Conservation (phyloP, 1,140 invertebrate genomes). For the Sesamia nonagrioides region DNA sequence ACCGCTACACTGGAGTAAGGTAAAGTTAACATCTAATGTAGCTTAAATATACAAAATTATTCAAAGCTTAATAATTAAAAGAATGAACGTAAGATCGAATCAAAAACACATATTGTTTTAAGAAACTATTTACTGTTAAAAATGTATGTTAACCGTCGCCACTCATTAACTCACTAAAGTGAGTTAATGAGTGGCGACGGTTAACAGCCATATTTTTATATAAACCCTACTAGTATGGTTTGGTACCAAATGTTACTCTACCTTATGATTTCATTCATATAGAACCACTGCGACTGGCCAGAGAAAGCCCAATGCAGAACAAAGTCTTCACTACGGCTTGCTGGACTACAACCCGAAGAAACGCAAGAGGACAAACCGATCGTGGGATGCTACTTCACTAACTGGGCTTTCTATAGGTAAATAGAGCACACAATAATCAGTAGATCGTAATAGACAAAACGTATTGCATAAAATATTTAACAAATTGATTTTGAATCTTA, state of each 20-base stretch:
- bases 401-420: conserved; percentile 92
- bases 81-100: too few relatives aligned
- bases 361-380: conserved; percentile 82
- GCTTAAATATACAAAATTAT: too few relatives aligned
- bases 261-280: conserved; percentile 16
- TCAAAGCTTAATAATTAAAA: background rate
- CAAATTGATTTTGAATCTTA: background rate
- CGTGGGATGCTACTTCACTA: conserved; percentile 92
- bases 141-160: too few relatives aligned
- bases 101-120: too few relatives aligned
- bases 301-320: conserved; percentile 90
- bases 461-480: background rate
- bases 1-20: conserved; percentile 92
- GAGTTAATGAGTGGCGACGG: too few relatives aligned
- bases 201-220: too few relatives aligned
- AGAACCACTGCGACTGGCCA: conserved; percentile 93
- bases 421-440: background rate
- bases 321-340: conserved; percentile 71
- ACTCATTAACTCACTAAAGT: too few relatives aligned
- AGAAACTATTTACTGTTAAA: too few relatives aligned
- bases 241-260: too few relatives aligned
- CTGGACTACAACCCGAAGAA: conserved; percentile 51
- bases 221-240: too few relatives aligned
- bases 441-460: background rate
- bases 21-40: conserved; percentile 64